A percentile compares a stretch with the other conserved stretches of the same genome.
Conservation (phyloP, 2,113 vertebrate genomes). For the Ahaetulla prasina region DNA sequence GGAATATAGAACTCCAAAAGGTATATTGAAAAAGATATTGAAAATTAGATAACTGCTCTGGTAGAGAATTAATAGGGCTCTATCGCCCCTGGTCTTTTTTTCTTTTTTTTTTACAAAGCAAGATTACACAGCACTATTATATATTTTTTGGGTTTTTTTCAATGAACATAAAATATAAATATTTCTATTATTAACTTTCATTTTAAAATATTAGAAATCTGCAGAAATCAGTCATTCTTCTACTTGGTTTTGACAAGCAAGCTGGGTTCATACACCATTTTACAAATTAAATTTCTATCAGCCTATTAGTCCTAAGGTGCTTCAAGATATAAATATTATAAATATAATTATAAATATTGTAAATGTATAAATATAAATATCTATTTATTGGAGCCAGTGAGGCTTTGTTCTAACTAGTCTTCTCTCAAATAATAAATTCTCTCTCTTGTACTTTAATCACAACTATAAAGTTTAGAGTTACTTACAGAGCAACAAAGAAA, state of each 20-base stretch:
- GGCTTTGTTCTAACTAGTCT: not conserved
- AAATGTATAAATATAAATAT: not conserved
- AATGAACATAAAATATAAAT: not conserved
- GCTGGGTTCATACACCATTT: not conserved
- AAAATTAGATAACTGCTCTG: not conserved
- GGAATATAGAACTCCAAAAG: not conserved
- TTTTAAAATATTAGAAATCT: not conserved
- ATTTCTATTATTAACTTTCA: not conserved
- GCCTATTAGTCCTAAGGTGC: not conserved
- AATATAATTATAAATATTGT: not conserved
- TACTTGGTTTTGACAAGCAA: not conserved
- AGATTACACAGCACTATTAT: not conserved
- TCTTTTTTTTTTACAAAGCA: not conserved
- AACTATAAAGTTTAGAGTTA: constrained; percentile 58
- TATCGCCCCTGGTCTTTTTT: not conserved
- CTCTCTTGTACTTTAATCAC: not conserved
- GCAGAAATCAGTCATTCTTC: not conserved
- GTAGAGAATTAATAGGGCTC: not conserved
- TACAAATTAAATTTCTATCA: not conserved
- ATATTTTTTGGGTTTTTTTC: not conserved
- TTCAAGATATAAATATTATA: not conserved
- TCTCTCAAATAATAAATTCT: not conserved
- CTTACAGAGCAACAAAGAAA: constrained; percentile 96
- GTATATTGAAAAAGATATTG: not conserved
- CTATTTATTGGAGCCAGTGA: not conserved